phyloP scores from a whole-genome alignment of 23 tunicate species.

The Corella eumyota region DNA sequence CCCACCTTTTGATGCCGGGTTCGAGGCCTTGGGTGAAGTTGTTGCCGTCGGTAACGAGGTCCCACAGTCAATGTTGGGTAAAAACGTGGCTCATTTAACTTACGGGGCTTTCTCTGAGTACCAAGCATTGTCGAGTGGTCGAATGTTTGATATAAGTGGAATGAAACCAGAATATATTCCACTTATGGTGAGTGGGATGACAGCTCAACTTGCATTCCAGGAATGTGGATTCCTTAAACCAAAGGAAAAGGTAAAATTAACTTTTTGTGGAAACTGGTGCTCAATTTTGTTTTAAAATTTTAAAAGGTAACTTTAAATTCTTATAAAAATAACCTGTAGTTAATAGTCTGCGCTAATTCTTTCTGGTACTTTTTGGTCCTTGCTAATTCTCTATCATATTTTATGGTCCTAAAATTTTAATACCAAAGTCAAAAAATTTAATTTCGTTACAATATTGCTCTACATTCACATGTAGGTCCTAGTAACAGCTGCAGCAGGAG shows the following conservation, averaged over 20 bases:
- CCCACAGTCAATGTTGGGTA: conserved; percentile 36
- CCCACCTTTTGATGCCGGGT: conserved; percentile 91
- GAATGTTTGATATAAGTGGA: conserved; percentile 30
- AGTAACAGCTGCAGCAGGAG: conserved; percentile 99
- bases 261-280: too few species aligned
- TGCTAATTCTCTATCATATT: too few species aligned
- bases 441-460: too few species aligned
- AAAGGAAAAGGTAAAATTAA: conserved; percentile 43
- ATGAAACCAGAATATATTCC: conserved; percentile 67
- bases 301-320: too few species aligned
- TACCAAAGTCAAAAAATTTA: too few species aligned
- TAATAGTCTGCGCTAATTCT: too few species aligned
- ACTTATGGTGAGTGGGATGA: conserved; percentile 85
- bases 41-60: conserved; percentile 67
- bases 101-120: conserved; percentile 85
- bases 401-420: too few species aligned
- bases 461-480: conserved; percentile 67
- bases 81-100: conserved; percentile 67
- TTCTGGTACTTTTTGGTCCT: too few species aligned
- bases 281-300: too few species aligned
- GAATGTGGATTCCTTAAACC: conserved; percentile 43
- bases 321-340: too few species aligned
- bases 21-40: conserved; percentile 95
- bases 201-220: conserved; percentile 74
- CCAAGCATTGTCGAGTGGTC: conserved; percentile 34